Conservation (phyloP, 2,797 vertebrate genomes). For the Crocodylus rhombifer region DNA sequence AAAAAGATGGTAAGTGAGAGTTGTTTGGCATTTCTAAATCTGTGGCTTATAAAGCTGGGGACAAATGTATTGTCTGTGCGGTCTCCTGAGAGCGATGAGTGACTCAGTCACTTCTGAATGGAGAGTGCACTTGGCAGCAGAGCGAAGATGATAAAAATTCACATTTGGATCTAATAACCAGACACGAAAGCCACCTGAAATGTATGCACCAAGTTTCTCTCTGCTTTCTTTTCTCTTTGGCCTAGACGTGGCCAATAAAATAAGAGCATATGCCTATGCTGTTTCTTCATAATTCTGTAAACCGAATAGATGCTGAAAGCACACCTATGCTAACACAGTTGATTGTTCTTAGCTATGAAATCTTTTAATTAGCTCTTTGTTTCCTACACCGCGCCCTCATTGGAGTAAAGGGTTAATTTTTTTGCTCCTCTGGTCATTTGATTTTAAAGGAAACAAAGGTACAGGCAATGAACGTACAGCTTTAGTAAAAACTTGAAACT, state of each 20-base stretch:
- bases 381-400: neutral
- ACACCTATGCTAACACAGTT: neutral
- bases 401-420: neutral
- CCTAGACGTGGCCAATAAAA: neutral
- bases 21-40: neutral
- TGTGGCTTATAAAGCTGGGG: neutral
- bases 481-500: neutral
- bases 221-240: neutral
- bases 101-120: neutral
- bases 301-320: neutral
- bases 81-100: neutral
- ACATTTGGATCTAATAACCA: neutral
- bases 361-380: too few species aligned
- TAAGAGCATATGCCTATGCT: neutral
- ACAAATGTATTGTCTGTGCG: neutral
- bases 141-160: neutral
- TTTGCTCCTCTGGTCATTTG: too few species aligned
- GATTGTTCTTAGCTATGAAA: neutral
- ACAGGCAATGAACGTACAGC: too few species aligned
- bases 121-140: neutral
- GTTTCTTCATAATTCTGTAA: neutral
- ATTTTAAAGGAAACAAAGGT: too few species aligned
- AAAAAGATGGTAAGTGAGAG: slow-evolving; percentile 37
- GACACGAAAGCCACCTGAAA: neutral
- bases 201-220: neutral